phyloP scores from a whole-genome alignment of 2,888 invertebrate species.

The Salticus scenicus region DNA sequence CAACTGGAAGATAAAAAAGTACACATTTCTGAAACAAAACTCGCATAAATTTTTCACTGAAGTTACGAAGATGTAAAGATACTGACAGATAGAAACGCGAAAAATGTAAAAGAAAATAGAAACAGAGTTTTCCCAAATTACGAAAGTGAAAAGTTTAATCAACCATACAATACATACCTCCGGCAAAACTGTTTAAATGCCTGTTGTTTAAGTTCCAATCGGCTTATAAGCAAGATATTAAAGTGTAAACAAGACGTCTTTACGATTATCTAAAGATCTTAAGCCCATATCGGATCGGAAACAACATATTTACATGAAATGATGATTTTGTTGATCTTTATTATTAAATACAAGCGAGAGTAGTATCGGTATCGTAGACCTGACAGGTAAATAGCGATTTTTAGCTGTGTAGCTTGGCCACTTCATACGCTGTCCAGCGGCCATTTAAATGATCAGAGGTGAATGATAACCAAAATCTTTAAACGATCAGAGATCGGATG shows the following conservation, averaged over 20 bases:
- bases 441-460: background rate
- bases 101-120: background rate
- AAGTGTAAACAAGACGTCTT: background rate
- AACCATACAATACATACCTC: conserved; percentile 14
- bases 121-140: background rate
- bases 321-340: conserved; percentile 22
- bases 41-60: too few relatives aligned
- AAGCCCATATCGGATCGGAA: background rate
- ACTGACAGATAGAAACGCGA: background rate
- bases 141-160: conserved; percentile 15
- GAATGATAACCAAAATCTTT: background rate
- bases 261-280: background rate
- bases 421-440: background rate
- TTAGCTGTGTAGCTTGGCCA: conserved; percentile 30
- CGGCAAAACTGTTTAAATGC: conserved; percentile 1
- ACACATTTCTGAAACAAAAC: too few relatives aligned
- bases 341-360: conserved; percentile 45
- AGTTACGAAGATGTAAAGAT: too few relatives aligned
- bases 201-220: background rate
- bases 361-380: conserved; percentile 45
- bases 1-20: too few relatives aligned
- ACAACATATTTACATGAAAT: background rate
- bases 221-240: background rate
- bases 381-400: conserved; percentile 55
- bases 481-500: background rate